Evolutionary conservation across 2,888 invertebrate species (phyloP), one percentile per base, ranked within the genome.

Genomic region (Hylaea fasciaria): DNA sequence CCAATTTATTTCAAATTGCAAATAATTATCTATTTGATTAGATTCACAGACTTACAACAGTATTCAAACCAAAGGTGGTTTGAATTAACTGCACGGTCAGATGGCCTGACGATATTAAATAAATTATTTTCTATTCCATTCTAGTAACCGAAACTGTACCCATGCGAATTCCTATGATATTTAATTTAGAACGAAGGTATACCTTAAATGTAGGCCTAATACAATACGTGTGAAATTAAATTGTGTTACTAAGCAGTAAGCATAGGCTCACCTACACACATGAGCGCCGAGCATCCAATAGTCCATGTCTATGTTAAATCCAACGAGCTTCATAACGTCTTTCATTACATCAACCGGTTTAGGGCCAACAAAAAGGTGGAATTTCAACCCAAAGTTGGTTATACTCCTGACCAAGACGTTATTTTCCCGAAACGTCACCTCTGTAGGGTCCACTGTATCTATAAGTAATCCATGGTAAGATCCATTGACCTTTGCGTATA

Each of bases 371-470:
- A 91, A 91, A 28, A 92, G 65, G 68, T 91, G 90, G 16, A 92
- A 80, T 61, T 87, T 89, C 11, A 91, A 61, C 0, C 86, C 86
- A n/a, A 64, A 69, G 39, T 69, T 83, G 0, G 89, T 87, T 37
- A 95, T 93, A 72, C 94, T 93, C n/a, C 94, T 86, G 8, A 94
- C 72, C 0, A 93, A 81, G 12, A 94, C 81, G 67, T 93, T 93
- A 1, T 94, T 93, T 0, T 86, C 86, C 9, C 89, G 76, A 17
- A 94, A 78, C 5, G 85, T 81, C 0, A 94, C 81, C 76, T 95
- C 94, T 17, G 94, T 87, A 0, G 94, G 94, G 3, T 93, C 90
- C 16, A 81, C 78, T 12, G 93, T 86, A 35, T 93, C 92, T 10
- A 95, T 80, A 12, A 93, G 70, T 10, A 94, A 71, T 0, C 94